Evolutionary conservation across 1,140 invertebrate genomes (phyloP).

Genomic region (Lanistes nyassanus): DNA sequence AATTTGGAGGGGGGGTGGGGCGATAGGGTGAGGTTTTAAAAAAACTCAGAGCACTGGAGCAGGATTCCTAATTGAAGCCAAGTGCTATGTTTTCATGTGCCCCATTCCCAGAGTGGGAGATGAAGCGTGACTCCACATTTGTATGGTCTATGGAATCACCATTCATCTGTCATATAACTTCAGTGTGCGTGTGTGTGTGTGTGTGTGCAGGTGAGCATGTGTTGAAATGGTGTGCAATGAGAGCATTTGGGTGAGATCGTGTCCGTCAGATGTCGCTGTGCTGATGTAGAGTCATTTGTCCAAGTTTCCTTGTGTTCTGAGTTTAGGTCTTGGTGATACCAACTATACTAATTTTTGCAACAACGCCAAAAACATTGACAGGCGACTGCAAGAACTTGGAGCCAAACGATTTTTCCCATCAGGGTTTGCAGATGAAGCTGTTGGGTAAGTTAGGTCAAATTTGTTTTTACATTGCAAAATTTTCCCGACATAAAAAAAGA

Average conservation of each 20-base stretch:
- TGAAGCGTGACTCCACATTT: too few relatives aligned
- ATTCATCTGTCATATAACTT: too few relatives aligned
- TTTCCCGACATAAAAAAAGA: too few relatives aligned
- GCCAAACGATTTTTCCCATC: slow-evolving; percentile 68
- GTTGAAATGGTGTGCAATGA: background rate
- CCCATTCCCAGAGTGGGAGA: too few relatives aligned
- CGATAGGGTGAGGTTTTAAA: too few relatives aligned
- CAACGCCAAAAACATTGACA: slow-evolving; percentile 68
- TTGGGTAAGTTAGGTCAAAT: slow-evolving; percentile 66
- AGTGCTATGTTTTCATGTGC: too few relatives aligned
- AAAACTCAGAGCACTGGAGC: too few relatives aligned
- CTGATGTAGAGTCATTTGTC: background rate
- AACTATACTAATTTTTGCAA: slow-evolving; percentile 73
- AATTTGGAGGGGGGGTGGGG: too few relatives aligned
- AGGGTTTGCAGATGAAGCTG: slow-evolving; percentile 72
- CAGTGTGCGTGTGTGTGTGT: too few relatives aligned
- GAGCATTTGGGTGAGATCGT: background rate
- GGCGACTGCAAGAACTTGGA: slow-evolving; percentile 66
- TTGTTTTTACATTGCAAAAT: too few relatives aligned
- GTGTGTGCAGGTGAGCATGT: background rate
- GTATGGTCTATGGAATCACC: too few relatives aligned
- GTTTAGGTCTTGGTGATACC: slow-evolving; percentile 70
- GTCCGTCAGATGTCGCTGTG: background rate
- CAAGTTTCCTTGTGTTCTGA: slow-evolving; percentile 18
- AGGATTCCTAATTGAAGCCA: too few relatives aligned